These are phyloP conservation scores for Gallinago stenura DNA, from an alignment of 2,797 vertebrate genomes.

Conservation along the genomic window DNA sequence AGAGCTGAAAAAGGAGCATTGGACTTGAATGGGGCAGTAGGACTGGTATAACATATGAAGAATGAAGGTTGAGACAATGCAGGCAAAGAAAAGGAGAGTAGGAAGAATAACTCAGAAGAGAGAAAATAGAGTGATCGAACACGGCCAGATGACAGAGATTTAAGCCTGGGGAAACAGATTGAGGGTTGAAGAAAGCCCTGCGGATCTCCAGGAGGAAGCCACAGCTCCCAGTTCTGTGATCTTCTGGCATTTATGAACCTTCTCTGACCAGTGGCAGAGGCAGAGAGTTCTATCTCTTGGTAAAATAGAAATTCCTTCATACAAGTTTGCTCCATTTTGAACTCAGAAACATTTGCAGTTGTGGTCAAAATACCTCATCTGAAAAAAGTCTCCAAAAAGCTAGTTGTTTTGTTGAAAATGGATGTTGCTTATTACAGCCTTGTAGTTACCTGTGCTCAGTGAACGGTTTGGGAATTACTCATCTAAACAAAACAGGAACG, in stretches of 20 bases:
- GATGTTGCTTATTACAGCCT: not conserved
- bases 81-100: not conserved
- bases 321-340: not conserved
- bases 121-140: not conserved
- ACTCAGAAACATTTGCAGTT: not conserved
- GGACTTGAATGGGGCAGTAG: not conserved
- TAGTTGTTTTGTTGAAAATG: not conserved
- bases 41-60: not conserved
- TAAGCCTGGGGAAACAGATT: not conserved
- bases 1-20: not conserved
- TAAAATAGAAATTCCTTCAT: not conserved
- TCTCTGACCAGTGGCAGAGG: not conserved
- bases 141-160: not conserved
- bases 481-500: not conserved
- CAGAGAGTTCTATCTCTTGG: not conserved
- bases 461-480: not conserved
- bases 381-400: not conserved
- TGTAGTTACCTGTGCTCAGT: not conserved
- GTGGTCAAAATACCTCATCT: not conserved
- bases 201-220: not conserved
- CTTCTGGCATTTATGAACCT: not conserved
- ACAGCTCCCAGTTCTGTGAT: not conserved
- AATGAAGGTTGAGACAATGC: not conserved
- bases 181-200: not conserved
- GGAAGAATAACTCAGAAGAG: not conserved